phyloP scores from a whole-genome alignment of 2,113 vertebrate species.

The Burhinus oedicnemus region DNA sequence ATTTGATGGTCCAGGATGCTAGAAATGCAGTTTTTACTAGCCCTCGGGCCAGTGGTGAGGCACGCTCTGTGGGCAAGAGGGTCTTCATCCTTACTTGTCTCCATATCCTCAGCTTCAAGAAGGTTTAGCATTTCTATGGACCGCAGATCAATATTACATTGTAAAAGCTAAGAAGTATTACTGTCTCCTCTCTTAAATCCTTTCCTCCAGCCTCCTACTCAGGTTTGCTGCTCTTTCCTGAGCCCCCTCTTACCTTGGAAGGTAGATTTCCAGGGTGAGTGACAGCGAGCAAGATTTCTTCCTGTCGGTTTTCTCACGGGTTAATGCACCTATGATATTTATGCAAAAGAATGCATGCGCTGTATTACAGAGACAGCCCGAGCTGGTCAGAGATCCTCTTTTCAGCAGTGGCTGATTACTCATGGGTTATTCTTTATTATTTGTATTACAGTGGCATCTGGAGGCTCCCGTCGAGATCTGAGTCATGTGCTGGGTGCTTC shows the following conservation, averaged over 20 bases:
- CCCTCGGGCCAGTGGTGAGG: not conserved
- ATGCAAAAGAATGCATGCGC: not conserved
- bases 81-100: not conserved
- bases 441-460: constrained; percentile 18
- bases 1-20: not conserved
- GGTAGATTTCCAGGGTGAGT: not conserved
- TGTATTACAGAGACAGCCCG: not conserved
- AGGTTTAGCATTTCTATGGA: not conserved
- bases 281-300: not conserved
- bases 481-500: not conserved
- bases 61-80: fast-evolving
- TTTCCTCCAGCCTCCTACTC: not conserved
- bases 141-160: not conserved
- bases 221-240: not conserved
- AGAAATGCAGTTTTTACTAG: not conserved
- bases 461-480: not conserved
- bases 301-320: not conserved
- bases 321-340: constrained; percentile 2
- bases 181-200: not conserved
- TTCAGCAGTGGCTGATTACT: constrained; percentile 27
- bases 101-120: not conserved
- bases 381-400: not conserved
- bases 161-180: constrained; percentile 1
- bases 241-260: not conserved
- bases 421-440: constrained; percentile 37